phyloP scores from a whole-genome alignment of 2,797 vertebrate species.

The Melanotaenia pygmaea region DNA sequence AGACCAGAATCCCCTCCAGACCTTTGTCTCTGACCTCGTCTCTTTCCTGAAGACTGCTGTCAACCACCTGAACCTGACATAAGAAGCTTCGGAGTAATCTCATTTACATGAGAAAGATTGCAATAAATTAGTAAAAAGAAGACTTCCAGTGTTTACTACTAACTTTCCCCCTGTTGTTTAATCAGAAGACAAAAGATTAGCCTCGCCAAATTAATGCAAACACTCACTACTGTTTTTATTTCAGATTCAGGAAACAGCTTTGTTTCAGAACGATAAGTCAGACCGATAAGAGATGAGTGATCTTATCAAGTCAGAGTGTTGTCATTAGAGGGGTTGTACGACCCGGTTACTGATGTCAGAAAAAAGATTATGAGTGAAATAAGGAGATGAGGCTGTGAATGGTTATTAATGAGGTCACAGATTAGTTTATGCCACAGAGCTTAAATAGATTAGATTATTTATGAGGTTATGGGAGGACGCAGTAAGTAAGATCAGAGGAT shows the following conservation, averaged over 20 bases:
- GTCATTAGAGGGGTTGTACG: neutral
- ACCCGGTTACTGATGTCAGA: conserved; percentile 10
- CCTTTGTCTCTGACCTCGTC: neutral
- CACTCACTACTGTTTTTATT: conserved; percentile 28
- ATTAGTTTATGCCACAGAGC: conserved; percentile 13
- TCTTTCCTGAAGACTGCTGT: conserved; percentile 4
- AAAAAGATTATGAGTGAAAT: neutral
- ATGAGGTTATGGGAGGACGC: neutral
- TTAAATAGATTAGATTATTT: conserved; percentile 8
- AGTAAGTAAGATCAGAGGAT: conserved; percentile 11
- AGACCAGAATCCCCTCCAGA: conserved; percentile 4
- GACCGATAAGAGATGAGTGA: neutral
- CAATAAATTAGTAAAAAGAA: conserved; percentile 37
- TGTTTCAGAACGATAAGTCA: neutral
- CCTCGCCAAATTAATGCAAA: conserved; percentile 26
- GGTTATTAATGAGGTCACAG: conserved; percentile 3
- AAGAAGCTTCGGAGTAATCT: conserved; percentile 41
- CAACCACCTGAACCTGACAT: conserved; percentile 2
- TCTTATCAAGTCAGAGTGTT: neutral
- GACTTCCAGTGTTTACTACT: conserved; percentile 29
- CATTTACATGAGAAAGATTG: conserved; percentile 58
- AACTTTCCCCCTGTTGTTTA: conserved; percentile 27
- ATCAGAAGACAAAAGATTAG: conserved; percentile 64
- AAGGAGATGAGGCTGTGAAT: neutral
- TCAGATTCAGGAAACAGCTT: conserved; percentile 13